phyloP scores from a whole-genome alignment of 2,797 vertebrate species.

The Kryptopterus vitreolus region DNA sequence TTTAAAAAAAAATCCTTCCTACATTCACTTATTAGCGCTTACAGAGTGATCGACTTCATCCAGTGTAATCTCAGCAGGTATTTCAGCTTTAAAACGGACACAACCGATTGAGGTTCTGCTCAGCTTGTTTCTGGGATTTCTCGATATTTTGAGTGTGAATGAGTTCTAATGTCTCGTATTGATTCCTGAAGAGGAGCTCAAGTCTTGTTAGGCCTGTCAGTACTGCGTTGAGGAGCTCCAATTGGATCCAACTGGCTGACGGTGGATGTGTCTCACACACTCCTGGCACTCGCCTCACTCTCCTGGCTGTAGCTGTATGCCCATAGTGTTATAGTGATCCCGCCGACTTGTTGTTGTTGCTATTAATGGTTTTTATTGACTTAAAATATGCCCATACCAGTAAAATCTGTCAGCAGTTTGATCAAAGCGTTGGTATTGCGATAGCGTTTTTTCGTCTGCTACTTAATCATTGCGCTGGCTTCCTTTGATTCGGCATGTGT shows the following conservation, averaged over 20 bases:
- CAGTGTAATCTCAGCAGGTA: neutral
- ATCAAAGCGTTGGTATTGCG: neutral
- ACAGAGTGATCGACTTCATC: neutral
- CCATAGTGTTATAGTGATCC: neutral
- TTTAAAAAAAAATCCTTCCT: neutral
- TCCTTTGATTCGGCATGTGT: neutral
- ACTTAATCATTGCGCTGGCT: neutral
- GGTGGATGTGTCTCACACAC: neutral
- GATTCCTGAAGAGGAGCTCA: neutral
- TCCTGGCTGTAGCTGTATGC: conserved; percentile 3
- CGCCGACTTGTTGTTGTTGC: neutral
- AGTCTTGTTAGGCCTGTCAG: conserved; percentile 8
- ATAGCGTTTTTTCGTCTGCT: neutral
- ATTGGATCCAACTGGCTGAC: conserved; percentile 7
- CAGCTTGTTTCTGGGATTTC: neutral
- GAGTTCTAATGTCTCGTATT: too few relatives aligned
- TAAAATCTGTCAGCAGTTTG: neutral
- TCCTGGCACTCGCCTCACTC: neutral
- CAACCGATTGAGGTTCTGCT: too few relatives aligned
- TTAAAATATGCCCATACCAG: neutral
- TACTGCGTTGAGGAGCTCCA: conserved; percentile 1
- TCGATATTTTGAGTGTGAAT: neutral
- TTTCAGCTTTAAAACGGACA: too few relatives aligned
- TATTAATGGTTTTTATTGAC: conserved; percentile 9
- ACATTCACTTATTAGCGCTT: neutral